These are phyloP conservation scores for Bufo gargarizans DNA, from an alignment of 2,113 vertebrate genomes.

Conservation along the genomic window DNA sequence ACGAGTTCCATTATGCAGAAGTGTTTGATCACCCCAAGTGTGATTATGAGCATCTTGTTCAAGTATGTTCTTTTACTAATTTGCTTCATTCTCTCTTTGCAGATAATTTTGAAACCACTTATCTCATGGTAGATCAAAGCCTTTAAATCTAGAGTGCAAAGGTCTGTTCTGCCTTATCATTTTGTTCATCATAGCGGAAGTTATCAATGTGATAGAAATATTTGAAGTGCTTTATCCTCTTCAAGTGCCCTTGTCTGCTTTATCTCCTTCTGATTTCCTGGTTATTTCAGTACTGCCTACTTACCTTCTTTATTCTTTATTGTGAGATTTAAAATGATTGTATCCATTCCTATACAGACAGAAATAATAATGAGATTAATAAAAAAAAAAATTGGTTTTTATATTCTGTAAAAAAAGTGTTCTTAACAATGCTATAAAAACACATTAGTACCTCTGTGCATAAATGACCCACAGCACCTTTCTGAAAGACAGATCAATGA, in stretches of 20 bases:
- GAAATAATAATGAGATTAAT: slow-evolving; percentile 49
- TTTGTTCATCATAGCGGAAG: slow-evolving; percentile 70
- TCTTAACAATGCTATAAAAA: slow-evolving; percentile 46
- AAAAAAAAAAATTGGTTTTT: background rate
- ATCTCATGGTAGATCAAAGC: slow-evolving; percentile 75
- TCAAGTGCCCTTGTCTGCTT: slow-evolving; percentile 65
- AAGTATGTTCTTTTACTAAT: slow-evolving; percentile 67
- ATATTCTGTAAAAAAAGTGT: slow-evolving; percentile 29
- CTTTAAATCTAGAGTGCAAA: slow-evolving; percentile 72
- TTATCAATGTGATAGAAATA: slow-evolving; percentile 64
- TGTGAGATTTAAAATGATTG: slow-evolving; percentile 50
- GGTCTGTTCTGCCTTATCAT: slow-evolving; percentile 68
- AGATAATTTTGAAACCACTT: slow-evolving; percentile 73
- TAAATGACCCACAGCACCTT: slow-evolving; percentile 2
- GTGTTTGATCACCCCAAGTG: slow-evolving; percentile 71
- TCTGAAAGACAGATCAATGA: background rate
- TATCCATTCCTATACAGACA: slow-evolving; percentile 36
- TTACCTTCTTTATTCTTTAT: slow-evolving; percentile 39
- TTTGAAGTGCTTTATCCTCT: slow-evolving; percentile 64
- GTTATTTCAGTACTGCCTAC: slow-evolving; percentile 57
- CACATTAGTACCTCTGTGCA: slow-evolving; percentile 26
- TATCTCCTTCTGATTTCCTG: slow-evolving; percentile 65
- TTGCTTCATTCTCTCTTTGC: slow-evolving; percentile 69
- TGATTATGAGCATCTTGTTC: slow-evolving; percentile 71
- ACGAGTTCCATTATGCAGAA: slow-evolving; percentile 65